Percentiles rank a stretch among this genome's conserved stretches.
These are phyloP conservation scores for Zeus faber DNA, from an alignment of 2,113 vertebrate species.

Conservation along the genomic window DNA sequence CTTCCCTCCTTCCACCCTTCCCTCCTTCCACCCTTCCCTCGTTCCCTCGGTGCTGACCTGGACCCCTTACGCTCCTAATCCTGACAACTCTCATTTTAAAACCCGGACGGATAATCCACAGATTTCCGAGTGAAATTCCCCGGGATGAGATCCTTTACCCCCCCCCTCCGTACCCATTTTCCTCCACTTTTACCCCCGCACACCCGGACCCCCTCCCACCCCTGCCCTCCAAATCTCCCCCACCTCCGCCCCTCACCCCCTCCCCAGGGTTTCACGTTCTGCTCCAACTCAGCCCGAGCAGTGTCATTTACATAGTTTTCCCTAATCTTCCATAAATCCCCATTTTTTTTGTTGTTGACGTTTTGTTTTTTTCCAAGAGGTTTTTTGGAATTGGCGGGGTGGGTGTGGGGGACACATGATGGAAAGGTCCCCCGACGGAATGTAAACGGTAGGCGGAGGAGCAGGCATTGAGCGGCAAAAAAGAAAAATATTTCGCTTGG, in stretches of 20 bases:
- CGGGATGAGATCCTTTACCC: slow-evolving; percentile 24
- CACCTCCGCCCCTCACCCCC: slow-evolving; percentile 20
- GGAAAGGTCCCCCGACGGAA: slow-evolving; percentile 32
- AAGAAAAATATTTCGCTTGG: slow-evolving; percentile 68
- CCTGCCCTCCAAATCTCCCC: slow-evolving; percentile 10
- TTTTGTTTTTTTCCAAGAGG: background rate
- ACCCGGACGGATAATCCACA: slow-evolving; percentile 58
- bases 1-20: background rate
- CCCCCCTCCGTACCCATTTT: too few species aligned
- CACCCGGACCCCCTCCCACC: background rate
- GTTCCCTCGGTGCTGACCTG: background rate
- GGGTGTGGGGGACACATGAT: slow-evolving; percentile 28
- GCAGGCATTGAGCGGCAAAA: slow-evolving; percentile 15
- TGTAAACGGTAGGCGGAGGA: slow-evolving; percentile 43
- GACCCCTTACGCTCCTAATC: slow-evolving; percentile 45
- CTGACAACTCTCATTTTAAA: slow-evolving; percentile 63
- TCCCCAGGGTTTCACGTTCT: slow-evolving; percentile 38
- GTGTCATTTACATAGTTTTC: slow-evolving; percentile 69
- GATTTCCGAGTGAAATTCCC: slow-evolving; percentile 63
- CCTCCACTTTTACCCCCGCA: too few species aligned
- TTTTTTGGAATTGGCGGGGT: background rate
- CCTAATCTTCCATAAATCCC: slow-evolving; percentile 63
- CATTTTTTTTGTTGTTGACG: too few species aligned
- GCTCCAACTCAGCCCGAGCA: slow-evolving; percentile 43
- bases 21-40: slow-evolving; percentile 8